Base-by-base conservation (phyloP, 37 sponge, comb jelly and placozoan genomes). In the Petrosia ficiformis region DNA sequence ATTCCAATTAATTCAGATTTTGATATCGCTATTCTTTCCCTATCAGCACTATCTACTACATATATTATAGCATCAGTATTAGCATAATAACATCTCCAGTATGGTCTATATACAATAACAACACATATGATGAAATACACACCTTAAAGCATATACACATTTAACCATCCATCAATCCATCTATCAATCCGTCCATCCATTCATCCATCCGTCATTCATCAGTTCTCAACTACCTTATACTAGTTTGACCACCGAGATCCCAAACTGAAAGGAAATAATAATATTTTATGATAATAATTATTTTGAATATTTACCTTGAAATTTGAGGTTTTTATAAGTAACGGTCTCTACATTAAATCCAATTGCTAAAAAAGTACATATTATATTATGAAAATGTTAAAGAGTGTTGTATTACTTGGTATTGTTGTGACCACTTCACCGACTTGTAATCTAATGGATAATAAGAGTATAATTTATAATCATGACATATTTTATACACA, bases 1-100 rank as follows among this genome's bases (percentile, higher is more conserved):
- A 98, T 98, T 39, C 93, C 85, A 37, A 95, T 82, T 19, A 98
- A 73, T 44, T 98, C 99, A 42, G 91, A 87, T 30, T 95, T 95
- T 54, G 99, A 95, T 1, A 98, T 92, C 0, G 95, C 93, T 52
- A 98, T 74, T 36, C 99, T 78, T 26, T 98, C 99, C 25, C 89
- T 76, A 75, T 98, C 99, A 0, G 74, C 82, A 90, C 99, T 95
- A 80, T 98, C 99, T 70, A 98, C 96, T 16, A 98, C 99, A 71
- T 98, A 98, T 43, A 98, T 98, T 26, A 98, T 87, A 57, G 96
- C 96, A 57, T 98, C 99, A 48, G 99, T 98, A 88, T 98, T 95
- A 84, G 94, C 88, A 86, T 98, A 98, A 91, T 98, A 98, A 77
- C 99, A 98, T 35, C 99, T 77, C 98, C 98, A 97, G 81, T 97